A percentile compares a stretch with the other conserved stretches of the same genome.
Evolutionary conservation across 1,140 invertebrate species (phyloP).

Genomic region (Aphelenchoides besseyi): DNA sequence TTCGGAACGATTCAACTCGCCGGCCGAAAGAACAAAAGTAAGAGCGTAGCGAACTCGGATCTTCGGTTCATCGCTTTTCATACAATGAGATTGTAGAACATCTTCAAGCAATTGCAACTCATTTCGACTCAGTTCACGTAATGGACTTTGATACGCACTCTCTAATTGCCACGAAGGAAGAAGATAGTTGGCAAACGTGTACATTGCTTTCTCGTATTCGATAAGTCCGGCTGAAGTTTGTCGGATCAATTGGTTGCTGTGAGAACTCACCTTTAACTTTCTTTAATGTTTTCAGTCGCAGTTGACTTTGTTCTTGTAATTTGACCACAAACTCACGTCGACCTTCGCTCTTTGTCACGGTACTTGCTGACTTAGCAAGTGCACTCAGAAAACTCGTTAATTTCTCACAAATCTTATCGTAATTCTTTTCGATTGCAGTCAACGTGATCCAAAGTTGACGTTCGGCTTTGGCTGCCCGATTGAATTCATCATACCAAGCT

Average conservation of each 20-base stretch:
- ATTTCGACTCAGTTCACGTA: constrained; percentile 24
- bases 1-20: constrained; percentile 6
- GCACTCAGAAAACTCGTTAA: constrained; percentile 26
- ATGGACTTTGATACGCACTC: constrained; percentile 10
- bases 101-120: constrained; percentile 32
- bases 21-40: constrained; percentile 18
- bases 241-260: not conserved
- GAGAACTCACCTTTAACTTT: constrained; percentile 40
- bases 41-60: constrained; percentile 23
- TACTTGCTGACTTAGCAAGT: constrained; percentile 24
- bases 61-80: constrained; percentile 33
- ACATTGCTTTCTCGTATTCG: constrained; percentile 28
- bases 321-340: constrained; percentile 28
- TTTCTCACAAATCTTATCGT: constrained; percentile 30
- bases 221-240: not conserved
- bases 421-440: constrained; percentile 29
- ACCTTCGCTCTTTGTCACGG: constrained; percentile 38
- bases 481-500: constrained; percentile 21
- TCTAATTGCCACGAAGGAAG: constrained; percentile 36
- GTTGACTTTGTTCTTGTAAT: constrained; percentile 40
- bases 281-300: constrained; percentile 22
- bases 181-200: constrained; percentile 29
- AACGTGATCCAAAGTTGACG: not conserved
- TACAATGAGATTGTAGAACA: constrained; percentile 21
- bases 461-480: constrained; percentile 22